Evolutionary conservation across 2,888 invertebrate species (phyloP), one percentile per base, ranked within the genome.

Genomic region (Scaptodrosophila latifasciaeformis): DNA sequence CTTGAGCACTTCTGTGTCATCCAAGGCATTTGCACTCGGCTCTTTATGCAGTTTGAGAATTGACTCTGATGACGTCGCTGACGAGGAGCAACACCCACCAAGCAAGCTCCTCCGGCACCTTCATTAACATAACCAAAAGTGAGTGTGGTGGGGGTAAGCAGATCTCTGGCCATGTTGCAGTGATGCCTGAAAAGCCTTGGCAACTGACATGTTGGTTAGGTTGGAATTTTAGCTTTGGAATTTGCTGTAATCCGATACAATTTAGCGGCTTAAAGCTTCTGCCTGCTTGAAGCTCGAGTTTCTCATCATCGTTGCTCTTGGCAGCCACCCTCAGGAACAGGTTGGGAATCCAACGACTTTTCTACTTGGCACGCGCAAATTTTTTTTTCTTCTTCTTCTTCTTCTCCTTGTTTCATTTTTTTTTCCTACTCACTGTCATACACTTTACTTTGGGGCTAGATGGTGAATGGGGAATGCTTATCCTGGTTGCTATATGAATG

Each of bases 241-340:
- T 76, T 77, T 78, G 63, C 70, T 72, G 76, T 76, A 76, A 76
- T 79, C 80, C 80, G 76, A 76, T 76, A 76, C 76, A 74, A 80
- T 76, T 76, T 79, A 76, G 76, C 67, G 74, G 76, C 76, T 76
- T 76, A 77, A 77, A 79, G 79, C 75, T 75, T 72, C 79, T 76
- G 72, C 75, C 70, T 79, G 79, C 76, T 62, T 67, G 79, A 77
- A 68, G 75, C 75, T 72, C 72, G 70, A 72, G 72, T 72, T 72
- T 77, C 72, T 64, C 72, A 77, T 72, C 72, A 72, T 74, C 66
- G 68, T 72, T 67, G 48, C 37, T 46, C 46, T 9, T 49, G 49
- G n/a, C n/a, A n/a, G n/a, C n/a, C n/a, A n/a, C n/a, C n/a, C n/a
- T n/a, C n/a, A n/a, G n/a, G n/a, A n/a, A n/a, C n/a, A n/a, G n/a